A percentile compares a stretch with the other conserved stretches of the same genome.
phyloP scores from a whole-genome alignment of 2,797 vertebrate genomes.

The Sebastes trivittatus region DNA sequence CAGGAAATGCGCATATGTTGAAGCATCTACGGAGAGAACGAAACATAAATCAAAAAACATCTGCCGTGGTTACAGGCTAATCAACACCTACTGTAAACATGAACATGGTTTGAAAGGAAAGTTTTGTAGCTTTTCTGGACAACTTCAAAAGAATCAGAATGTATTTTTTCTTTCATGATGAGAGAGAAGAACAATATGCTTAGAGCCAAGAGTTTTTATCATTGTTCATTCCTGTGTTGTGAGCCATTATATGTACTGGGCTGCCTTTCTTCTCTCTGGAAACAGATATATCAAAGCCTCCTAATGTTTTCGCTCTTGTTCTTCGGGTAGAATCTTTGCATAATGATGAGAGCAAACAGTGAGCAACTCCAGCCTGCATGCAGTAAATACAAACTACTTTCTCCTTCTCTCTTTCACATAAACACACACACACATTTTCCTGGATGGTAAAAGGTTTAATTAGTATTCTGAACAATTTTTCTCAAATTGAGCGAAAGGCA shows the following conservation, averaged over 20 bases:
- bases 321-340: conserved; percentile 36
- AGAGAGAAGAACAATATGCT: conserved; percentile 16
- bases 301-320: conserved; percentile 36
- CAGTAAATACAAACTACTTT: neutral
- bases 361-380: conserved; percentile 1
- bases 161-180: neutral
- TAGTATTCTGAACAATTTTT: conserved; percentile 5
- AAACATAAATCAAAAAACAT: neutral
- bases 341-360: conserved; percentile 43
- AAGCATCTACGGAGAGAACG: conserved; percentile 87
- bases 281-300: conserved; percentile 58
- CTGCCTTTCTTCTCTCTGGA: conserved; percentile 34
- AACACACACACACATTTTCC: neutral
- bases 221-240: conserved; percentile 23
- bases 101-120: conserved; percentile 5
- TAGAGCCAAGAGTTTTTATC: conserved; percentile 17
- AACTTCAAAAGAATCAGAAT: conserved; percentile 42
- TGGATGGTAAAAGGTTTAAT: neutral
- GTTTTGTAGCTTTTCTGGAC: neutral
- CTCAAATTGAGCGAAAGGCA: neutral
- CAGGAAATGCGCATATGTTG: conserved; percentile 97
- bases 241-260: conserved; percentile 29
- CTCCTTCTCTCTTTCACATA: neutral
- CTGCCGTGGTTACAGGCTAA: neutral
- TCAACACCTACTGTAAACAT: conserved; percentile 16